Evolutionary conservation across 2,113 vertebrate species (phyloP), one percentile per base, ranked within the genome.

Genomic region (Electrona antarctica): DNA sequence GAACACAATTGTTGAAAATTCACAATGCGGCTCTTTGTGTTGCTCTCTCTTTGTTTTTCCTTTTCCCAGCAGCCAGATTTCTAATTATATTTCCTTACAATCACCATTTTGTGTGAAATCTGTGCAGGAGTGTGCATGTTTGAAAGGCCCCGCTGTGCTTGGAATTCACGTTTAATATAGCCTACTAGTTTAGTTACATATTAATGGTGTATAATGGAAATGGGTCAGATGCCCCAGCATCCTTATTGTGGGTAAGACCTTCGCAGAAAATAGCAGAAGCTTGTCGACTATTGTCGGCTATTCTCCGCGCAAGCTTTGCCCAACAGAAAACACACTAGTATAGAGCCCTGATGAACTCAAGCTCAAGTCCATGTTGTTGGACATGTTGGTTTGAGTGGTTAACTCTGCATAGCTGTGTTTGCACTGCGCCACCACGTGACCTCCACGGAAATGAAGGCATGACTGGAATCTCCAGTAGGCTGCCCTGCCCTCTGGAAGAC

Each of bases 401-500:
- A 86, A 81, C 58, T 12, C 68, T 70, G 41, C 66, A 52, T 9
- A 13, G 50, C 10, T 54, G 63, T 52, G 48, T 63, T 50, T 3
- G 13, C 11, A 15, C 13, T 41, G 54, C 8, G 21, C 3, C 48
- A 68, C 54, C 87, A 83, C 70, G 82, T 84, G 82, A 90, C 76
- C 13, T 62, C 73, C 63, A 67, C 83, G 87, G 90, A 91, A 90
- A 87, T 60, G 14, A 82, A 90, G 90, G 88, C 87, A 92, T 91
- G 87, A 63, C 70, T 79, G 90, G 92, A 92, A 90, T 92, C 87
- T 87, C 51, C 82, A 85, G 85, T 89, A 90, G 87, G 46, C 81
- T 59, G 63, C 74, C 71, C 77, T 83, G 66, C 78, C 80, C 81
- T 80, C 67, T 73, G 66, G 50, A 79, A 73, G 76, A 69, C 73